Evolutionary conservation across 2,888 invertebrate genomes (phyloP), one percentile per base, ranked within the genome.

Genomic region (Epinotia bilunana): DNA sequence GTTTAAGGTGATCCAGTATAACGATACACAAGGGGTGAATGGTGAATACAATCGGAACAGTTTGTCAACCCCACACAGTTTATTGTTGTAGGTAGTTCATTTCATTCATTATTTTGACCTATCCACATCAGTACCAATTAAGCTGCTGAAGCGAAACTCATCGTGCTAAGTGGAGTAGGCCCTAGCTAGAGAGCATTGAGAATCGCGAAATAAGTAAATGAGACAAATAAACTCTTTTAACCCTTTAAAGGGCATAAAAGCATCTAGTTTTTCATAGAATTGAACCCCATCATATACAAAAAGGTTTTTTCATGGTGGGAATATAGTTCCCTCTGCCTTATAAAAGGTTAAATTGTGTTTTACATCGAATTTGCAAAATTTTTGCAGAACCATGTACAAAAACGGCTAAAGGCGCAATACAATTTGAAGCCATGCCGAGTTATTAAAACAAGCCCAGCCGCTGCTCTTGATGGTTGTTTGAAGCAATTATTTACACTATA

Each of bases 401-500:
- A n/a, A 23, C 49, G 13, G 46, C 16, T 23, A 16, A 49, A 53
- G 18, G 12, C n/a, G 60, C 18, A 46, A 69, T 11, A 12, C 23
- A 60, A 69, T 28, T 60, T 39, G 43, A 65, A 60, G 57, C 58
- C 43, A 70, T 70, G 39, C 55, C 55, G 70, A 74, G 70, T 65
- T 74, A 70, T 74, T 70, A 74, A 70, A 74, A 65, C 60, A 64
- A 70, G 60, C 64, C 53, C 60, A 43, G 64, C 70, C 53, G 60
- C 39, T 73, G 65, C 74, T 75, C 72, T 78, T 76, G 77, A 76
- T 83, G 80, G 75, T 82, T 82, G 81, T 83, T 82, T 80, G 77
- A 79, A 80, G 81, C 84, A 85, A 86, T 87, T 84, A 86, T 87
- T 87, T 86, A 82, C 83, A 84, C 82, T 81, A 82, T 83, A 82